Conservation (phyloP, 2,797 vertebrate species). For the Heliangelus exortis region DNA sequence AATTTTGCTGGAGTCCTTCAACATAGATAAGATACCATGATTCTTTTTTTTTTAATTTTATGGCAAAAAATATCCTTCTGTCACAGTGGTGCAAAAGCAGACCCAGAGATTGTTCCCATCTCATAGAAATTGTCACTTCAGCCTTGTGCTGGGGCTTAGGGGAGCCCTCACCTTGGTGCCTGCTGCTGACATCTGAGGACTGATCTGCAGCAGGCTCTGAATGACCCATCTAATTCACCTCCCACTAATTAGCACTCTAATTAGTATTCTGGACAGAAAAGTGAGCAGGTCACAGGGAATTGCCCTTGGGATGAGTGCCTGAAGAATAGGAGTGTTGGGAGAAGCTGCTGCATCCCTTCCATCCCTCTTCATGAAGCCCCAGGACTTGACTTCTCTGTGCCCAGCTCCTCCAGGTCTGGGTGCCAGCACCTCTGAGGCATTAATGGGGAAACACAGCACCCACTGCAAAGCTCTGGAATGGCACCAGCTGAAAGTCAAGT, state of each 20-base stretch:
- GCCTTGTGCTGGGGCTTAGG: neutral
- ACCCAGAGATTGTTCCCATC: neutral
- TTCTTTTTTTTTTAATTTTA: neutral
- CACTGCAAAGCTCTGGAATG: neutral
- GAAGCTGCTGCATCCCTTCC: neutral
- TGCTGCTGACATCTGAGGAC: neutral
- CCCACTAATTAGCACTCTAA: neutral
- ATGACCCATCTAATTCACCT: neutral
- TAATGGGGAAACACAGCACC: neutral
- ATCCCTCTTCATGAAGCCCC: neutral
- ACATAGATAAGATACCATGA: rapidly evolving
- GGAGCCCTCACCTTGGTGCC: neutral
- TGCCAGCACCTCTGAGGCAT: neutral
- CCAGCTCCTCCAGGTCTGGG: neutral
- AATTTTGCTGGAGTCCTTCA: neutral
- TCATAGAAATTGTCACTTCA: neutral
- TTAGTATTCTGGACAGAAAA: neutral
- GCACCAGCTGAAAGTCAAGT: neutral
- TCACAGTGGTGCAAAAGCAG: neutral
- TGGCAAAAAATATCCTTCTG: too few relatives aligned
- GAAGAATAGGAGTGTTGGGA: rapidly evolving
- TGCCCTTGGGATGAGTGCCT: neutral
- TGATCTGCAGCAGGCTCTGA: neutral
- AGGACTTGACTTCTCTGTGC: neutral
- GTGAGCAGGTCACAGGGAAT: neutral